A percentile compares a stretch with the other conserved stretches of the same genome.
phyloP scores from a whole-genome alignment of 2,113 vertebrate species.

The Helogale parvula region DNA sequence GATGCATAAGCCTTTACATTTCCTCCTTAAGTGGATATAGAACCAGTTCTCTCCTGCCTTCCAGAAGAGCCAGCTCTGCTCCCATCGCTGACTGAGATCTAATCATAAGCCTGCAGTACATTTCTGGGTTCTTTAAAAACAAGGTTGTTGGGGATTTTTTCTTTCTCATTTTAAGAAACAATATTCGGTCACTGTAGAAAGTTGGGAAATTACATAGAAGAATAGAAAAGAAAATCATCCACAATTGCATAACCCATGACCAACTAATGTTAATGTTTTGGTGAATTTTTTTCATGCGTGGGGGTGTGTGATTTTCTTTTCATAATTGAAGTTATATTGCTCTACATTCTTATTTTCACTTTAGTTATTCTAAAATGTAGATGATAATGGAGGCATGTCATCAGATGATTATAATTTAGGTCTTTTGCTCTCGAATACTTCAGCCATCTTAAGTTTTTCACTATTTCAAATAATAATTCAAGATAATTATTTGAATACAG shows the following conservation, averaged over 20 bases:
- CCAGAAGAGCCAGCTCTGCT: background rate
- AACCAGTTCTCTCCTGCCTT: background rate
- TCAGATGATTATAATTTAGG: slow-evolving; percentile 18
- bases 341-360: background rate
- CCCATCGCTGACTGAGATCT: background rate
- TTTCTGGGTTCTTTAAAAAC: background rate
- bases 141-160: background rate
- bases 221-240: background rate
- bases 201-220: background rate
- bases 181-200: background rate
- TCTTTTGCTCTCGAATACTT: slow-evolving; percentile 31
- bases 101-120: background rate
- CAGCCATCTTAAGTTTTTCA: background rate
- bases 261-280: background rate
- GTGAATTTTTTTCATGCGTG: background rate
- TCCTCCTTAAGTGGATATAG: background rate
- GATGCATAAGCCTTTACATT: background rate
- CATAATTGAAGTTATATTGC: background rate
- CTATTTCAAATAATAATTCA: slow-evolving; percentile 19
- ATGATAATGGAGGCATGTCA: background rate
- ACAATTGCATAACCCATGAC: background rate
- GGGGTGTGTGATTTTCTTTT: background rate
- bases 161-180: background rate
- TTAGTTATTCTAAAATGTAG: slow-evolving; percentile 21
- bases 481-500: slow-evolving; percentile 24